These are phyloP conservation scores for Hucho hucho DNA, from an alignment of 2,113 vertebrate genomes.

Conservation along the genomic window DNA sequence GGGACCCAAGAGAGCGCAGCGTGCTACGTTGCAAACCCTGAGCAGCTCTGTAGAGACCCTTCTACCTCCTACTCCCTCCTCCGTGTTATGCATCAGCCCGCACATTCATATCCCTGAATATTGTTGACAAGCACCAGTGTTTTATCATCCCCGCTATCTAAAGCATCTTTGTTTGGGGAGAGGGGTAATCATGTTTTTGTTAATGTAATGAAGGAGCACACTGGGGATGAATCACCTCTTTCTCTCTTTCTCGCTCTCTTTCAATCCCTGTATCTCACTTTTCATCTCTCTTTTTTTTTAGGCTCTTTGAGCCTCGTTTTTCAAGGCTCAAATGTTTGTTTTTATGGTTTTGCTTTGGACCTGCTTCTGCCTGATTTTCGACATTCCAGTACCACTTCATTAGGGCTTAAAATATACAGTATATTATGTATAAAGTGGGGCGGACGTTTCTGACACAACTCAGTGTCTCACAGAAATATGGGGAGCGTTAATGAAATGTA, in stretches of 20 bases:
- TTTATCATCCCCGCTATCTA: constrained; percentile 10
- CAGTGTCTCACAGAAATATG: background rate
- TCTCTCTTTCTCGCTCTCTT: background rate
- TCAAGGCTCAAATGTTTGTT: background rate
- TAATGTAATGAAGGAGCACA: constrained; percentile 11
- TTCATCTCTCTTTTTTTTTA: background rate
- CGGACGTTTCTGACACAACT: background rate
- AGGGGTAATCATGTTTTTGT: background rate
- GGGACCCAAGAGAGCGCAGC: constrained; percentile 8
- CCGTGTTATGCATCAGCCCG: constrained; percentile 2
- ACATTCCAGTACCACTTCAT: background rate
- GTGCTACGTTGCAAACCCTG: background rate
- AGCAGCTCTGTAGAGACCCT: constrained; percentile 4
- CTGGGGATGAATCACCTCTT: background rate
- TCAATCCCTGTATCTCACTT: background rate
- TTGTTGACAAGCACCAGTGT: constrained; percentile 35
- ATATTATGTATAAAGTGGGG: too few relatives aligned
- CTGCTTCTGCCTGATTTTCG: background rate
- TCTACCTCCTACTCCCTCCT: constrained; percentile 25
- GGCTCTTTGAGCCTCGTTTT: background rate
- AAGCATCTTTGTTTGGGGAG: background rate
- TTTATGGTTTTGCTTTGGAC: background rate
- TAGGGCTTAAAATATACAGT: too few relatives aligned
- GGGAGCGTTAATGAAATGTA: background rate
- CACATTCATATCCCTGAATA: constrained; percentile 46